A percentile compares a stretch with the other conserved stretches of the same genome.
These are phyloP conservation scores for Struthio camelus DNA, from an alignment of 2,113 vertebrate genomes.

Conservation along the genomic window DNA sequence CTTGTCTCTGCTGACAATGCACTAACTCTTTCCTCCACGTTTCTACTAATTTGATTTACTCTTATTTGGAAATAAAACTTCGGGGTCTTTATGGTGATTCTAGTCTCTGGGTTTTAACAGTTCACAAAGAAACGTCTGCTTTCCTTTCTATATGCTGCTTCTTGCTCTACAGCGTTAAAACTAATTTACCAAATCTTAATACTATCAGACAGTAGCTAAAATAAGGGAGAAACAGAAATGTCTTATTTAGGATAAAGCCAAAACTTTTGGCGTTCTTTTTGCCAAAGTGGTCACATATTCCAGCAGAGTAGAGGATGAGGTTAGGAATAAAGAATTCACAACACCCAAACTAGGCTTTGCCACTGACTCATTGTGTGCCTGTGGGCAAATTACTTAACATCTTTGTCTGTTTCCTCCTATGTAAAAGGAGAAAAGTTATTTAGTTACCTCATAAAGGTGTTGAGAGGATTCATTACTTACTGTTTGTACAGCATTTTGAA, in stretches of 20 bases:
- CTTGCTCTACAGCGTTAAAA: background rate
- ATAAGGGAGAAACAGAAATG: background rate
- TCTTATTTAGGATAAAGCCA: background rate
- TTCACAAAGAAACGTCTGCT: slow-evolving; percentile 2
- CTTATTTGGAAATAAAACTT: slow-evolving; percentile 40
- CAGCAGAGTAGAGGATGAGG: background rate
- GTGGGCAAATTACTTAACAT: slow-evolving; percentile 27
- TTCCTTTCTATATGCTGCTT: slow-evolving; percentile 26
- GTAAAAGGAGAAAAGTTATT: slow-evolving; percentile 25
- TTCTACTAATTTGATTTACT: slow-evolving; percentile 52
- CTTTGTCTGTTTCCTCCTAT: slow-evolving; percentile 31
- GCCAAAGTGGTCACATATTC: background rate
- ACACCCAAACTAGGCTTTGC: background rate
- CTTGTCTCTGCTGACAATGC: slow-evolving; percentile 63
- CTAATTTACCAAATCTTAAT: background rate
- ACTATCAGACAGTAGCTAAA: background rate
- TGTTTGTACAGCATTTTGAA: slow-evolving; percentile 21
- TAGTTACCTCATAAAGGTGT: slow-evolving; percentile 25
- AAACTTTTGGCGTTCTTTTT: background rate
- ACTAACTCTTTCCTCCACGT: slow-evolving; percentile 56
- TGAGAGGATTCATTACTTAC: slow-evolving; percentile 35
- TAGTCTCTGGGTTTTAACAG: background rate
- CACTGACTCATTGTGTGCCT: slow-evolving; percentile 39
- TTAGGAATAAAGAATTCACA: background rate
- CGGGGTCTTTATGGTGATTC: background rate